These are phyloP conservation scores for Tapirus terrestris DNA, from an alignment of 2,113 vertebrate species.

Conservation along the genomic window DNA sequence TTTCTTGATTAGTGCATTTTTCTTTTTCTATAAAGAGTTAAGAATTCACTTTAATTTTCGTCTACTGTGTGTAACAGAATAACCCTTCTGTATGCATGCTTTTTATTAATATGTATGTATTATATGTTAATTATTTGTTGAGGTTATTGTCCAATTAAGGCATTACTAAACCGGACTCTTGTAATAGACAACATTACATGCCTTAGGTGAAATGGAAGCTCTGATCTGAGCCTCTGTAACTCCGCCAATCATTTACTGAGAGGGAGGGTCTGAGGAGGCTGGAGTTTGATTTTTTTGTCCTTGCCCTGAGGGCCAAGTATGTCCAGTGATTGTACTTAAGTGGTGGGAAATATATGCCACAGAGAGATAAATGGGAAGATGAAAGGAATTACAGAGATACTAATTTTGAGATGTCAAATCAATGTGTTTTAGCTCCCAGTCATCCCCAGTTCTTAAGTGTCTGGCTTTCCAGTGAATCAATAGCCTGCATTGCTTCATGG, in stretches of 20 bases:
- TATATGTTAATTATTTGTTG: neutral
- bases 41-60: slow-evolving; percentile 20
- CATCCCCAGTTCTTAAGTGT: neutral
- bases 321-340: neutral
- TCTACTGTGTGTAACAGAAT: neutral
- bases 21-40: neutral
- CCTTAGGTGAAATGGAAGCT: neutral
- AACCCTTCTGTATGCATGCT: neutral
- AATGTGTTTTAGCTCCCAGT: neutral
- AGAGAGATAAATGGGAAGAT: neutral
- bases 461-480: neutral
- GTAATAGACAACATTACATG: neutral
- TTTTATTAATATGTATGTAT: neutral
- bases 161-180: neutral
- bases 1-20: slow-evolving; percentile 4
- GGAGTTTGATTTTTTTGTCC: neutral
- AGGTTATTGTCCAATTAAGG: neutral
- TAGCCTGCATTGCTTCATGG: neutral
- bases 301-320: neutral
- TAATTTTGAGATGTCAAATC: neutral
- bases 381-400: neutral
- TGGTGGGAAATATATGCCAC: neutral
- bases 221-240: neutral
- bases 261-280: neutral
- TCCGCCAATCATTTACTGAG: neutral